Evolutionary conservation across 2,113 vertebrate genomes (phyloP).

Genomic region (Tricholaema leucomelas): DNA sequence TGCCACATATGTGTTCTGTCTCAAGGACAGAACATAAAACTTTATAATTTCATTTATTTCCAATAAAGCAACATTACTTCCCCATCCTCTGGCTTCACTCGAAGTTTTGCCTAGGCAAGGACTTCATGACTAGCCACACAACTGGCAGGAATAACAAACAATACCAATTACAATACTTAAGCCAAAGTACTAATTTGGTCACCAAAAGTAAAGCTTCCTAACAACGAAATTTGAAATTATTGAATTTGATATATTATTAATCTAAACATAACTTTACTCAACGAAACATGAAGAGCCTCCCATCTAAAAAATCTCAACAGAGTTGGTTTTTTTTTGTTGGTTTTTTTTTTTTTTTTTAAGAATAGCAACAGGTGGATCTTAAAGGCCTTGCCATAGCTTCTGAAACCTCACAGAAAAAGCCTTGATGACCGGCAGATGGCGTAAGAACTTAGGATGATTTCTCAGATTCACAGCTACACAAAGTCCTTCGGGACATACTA

Average conservation of each 20-base stretch:
- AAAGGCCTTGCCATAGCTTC: not conserved
- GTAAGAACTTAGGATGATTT: not conserved
- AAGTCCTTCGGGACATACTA: not conserved
- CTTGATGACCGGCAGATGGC: not conserved
- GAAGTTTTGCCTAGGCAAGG: not conserved
- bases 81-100: not conserved
- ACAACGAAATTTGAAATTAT: not conserved
- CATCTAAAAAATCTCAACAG: not conserved
- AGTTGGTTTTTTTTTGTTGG: too few species aligned
- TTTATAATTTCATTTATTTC: not conserved
- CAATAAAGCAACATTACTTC: not conserved
- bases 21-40: not conserved
- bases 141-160: not conserved
- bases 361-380: not conserved
- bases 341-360: not conserved
- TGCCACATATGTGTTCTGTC: fast-evolving
- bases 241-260: not conserved
- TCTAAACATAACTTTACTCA: not conserved
- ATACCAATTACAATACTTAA: not conserved
- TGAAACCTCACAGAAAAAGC: not conserved
- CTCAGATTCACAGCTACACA: not conserved
- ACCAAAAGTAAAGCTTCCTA: not conserved
- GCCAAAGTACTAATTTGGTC: not conserved
- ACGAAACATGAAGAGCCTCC: not conserved
- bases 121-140: not conserved